Evolutionary conservation across 1,140 invertebrate genomes (phyloP), one percentile per base, ranked within the genome.

Genomic region (Pseudomyrmex sp.): DNA sequence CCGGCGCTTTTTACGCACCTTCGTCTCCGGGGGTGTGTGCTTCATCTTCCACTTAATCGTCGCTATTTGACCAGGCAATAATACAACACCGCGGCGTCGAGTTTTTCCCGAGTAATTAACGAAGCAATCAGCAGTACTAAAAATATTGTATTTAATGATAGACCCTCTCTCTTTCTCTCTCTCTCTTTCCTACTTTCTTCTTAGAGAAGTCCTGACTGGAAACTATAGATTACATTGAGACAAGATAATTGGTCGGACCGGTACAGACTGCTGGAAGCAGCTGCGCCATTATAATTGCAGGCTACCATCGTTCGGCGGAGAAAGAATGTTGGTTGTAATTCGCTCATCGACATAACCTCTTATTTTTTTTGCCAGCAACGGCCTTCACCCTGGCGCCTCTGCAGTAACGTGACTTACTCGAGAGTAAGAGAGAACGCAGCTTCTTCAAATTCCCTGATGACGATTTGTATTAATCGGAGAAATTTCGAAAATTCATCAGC

Each of bases 71-170:
- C 52, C 79, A 50, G 35, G 35, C 35, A 58, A 23, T 44, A 58
- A 23, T 44, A 0, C 26, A 62, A 75, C 75, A 54, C 75, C 13
- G 58, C 20, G 20, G 54, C 69, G 65, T 52, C 63, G 76, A 59
- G 20, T 54, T 72, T 68, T 82, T 86, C 65, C 20, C 58, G 76
- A 75, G 82, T 83, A 90, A 92, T 91, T 89, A 91, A 85, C 82
- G 7, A 76, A 5, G 85, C 74, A 89, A 91, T 92, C 87, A 90
- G 74, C 82, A 82, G 70, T 74, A 83, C 80, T 85, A 89, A 91
- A 92, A 91, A 91, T 92, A 89, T 91, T 85, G 77, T 84, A 76
- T 88, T 89, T 92, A 92, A 92, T 92, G 86, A 92, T 89, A 92
- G 90, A 90, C 82, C 68, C 73, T 84, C 85, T 35, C 35, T 35